Evolutionary conservation across 2,888 invertebrate species (phyloP).

Genomic region (Tetropium fuscum): DNA sequence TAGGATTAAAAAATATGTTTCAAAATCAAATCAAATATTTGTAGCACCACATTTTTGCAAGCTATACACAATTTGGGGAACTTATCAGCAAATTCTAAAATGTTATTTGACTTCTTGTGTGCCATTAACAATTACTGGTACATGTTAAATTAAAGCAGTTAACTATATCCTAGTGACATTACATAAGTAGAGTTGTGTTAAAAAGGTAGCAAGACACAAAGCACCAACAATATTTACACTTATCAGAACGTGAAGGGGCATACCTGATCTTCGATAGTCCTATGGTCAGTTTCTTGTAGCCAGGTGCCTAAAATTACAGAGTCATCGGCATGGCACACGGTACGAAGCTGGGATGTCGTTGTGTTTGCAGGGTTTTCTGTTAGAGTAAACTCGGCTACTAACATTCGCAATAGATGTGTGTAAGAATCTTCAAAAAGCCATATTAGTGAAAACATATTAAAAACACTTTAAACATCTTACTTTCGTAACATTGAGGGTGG

Average conservation of each 20-base stretch:
- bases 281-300: constrained; percentile 96
- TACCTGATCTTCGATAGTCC: constrained; percentile 97
- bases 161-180: not conserved
- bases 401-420: constrained; percentile 88
- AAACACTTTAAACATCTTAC: constrained; percentile 60
- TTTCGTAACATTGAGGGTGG: constrained; percentile 85
- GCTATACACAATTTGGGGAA: no score
- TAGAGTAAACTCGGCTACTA: constrained; percentile 95
- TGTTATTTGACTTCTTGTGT: no score
- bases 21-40: no score
- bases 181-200: not conserved
- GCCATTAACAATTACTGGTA: no score
- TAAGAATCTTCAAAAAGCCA: constrained; percentile 73
- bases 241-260: constrained; percentile 25
- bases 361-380: constrained; percentile 95
- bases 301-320: constrained; percentile 94
- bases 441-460: not conserved
- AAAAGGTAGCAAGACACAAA: not conserved
- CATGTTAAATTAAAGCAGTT: no score
- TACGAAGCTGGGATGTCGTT: constrained; percentile 83
- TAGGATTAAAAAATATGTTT: no score
- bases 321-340: constrained; percentile 89
- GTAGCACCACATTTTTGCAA: no score
- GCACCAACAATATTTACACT: not conserved
- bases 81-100: no score